Conservation (phyloP, 2,113 vertebrate genomes). For the Centropus bengalensis region DNA sequence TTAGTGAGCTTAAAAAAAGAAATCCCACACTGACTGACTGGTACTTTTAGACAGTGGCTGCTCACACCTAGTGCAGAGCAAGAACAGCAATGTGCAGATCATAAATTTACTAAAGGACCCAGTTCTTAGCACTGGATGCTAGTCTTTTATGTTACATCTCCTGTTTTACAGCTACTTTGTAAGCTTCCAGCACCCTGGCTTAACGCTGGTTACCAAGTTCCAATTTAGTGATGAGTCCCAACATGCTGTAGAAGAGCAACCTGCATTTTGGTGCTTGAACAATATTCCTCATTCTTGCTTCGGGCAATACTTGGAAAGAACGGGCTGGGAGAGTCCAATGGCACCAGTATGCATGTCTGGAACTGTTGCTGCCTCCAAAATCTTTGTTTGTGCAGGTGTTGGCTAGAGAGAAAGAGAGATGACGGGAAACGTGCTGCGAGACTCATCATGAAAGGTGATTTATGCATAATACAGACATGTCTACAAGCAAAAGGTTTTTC, state of each 20-base stretch:
- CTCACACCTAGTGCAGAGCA: background rate
- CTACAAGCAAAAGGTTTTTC: conserved; percentile 24
- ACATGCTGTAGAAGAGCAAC: background rate
- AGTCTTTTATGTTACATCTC: background rate
- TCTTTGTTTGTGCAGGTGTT: background rate
- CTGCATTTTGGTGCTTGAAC: background rate
- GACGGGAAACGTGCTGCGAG: conserved; percentile 20
- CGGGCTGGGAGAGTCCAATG: background rate
- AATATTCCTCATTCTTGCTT: background rate
- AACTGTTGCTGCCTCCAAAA: background rate
- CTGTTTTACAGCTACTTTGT: background rate
- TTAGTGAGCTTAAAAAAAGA: background rate
- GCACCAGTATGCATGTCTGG: background rate
- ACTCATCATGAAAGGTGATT: conserved; percentile 31
- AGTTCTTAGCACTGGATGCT: background rate
- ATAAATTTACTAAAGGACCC: background rate
- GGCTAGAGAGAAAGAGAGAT: background rate
- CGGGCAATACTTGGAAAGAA: background rate
- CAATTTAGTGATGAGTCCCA: background rate
- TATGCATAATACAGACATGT: background rate
- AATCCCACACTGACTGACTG: background rate
- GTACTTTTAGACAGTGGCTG: background rate
- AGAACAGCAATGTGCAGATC: background rate
- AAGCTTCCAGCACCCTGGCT: background rate
- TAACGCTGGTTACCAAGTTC: background rate